Conservation (phyloP, 2,888 invertebrate species). For the Marasmarcha lunaedactyla region DNA sequence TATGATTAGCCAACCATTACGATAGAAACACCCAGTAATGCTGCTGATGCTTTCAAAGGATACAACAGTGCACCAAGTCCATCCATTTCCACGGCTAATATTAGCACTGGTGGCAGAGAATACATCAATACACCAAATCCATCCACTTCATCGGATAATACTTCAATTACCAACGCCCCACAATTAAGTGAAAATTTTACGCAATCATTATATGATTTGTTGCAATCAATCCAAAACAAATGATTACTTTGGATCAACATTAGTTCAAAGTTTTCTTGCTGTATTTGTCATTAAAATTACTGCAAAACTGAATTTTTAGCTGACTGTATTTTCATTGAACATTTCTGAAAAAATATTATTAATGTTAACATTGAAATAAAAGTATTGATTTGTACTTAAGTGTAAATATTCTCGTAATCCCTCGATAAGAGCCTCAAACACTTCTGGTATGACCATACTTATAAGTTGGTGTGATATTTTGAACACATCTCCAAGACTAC, state of each 20-base stretch:
- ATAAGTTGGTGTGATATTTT: constrained; percentile 19
- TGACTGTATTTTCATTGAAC: neutral
- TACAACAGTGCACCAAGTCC: constrained; percentile 11
- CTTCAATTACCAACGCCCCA: constrained; percentile 11
- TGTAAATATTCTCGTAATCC: constrained; percentile 17
- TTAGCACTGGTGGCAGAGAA: constrained; percentile 5
- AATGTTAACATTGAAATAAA: constrained; percentile 10
- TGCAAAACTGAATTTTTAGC: too few species aligned
- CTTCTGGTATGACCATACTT: constrained; percentile 19
- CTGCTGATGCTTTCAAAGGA: constrained; percentile 1
- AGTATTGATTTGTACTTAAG: constrained; percentile 18
- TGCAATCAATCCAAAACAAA: constrained; percentile 17
- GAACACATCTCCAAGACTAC: constrained; percentile 20
- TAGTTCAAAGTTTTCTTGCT: too few species aligned
- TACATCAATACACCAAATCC: neutral
- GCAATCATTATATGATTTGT: constrained; percentile 18
- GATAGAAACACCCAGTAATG: too few species aligned
- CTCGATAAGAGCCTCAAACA: constrained; percentile 18
- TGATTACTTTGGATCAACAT: constrained; percentile 4
- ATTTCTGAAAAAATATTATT: constrained; percentile 6
- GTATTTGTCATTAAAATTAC: too few species aligned
- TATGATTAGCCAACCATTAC: neutral
- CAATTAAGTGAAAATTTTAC: too few species aligned
- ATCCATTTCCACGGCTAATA: constrained; percentile 8
- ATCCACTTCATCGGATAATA: neutral